phyloP scores from a whole-genome alignment of 2,113 vertebrate genomes.

The Globicephala melas region DNA sequence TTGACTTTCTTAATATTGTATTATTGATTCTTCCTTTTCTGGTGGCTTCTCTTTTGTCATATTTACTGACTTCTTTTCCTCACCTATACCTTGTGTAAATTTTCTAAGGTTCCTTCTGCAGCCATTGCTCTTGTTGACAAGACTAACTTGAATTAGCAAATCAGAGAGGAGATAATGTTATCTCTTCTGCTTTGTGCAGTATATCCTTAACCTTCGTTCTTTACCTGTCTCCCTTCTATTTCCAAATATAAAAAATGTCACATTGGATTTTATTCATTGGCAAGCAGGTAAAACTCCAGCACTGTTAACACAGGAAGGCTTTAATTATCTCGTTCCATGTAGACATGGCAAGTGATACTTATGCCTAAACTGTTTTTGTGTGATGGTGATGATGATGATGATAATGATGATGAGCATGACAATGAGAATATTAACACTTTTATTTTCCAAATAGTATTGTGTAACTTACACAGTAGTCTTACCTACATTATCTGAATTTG shows the following conservation, averaged over 20 bases:
- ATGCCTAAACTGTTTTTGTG: neutral
- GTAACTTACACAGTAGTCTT: neutral
- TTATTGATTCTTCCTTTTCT: conserved; percentile 39
- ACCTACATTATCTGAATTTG: conserved; percentile 38
- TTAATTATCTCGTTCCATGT: neutral
- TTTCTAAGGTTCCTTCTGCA: neutral
- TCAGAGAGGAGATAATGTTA: conserved; percentile 40
- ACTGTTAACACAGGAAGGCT: neutral
- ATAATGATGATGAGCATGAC: too few species aligned
- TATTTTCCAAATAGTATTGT: conserved; percentile 20
- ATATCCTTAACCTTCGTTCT: neutral
- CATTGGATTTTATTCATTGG: conserved; percentile 30
- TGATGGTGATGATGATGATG: neutral
- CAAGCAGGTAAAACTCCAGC: neutral
- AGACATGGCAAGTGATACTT: neutral
- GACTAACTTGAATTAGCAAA: conserved; percentile 49
- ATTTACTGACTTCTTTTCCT: conserved; percentile 29
- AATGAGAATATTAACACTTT: neutral
- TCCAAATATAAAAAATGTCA: conserved; percentile 47
- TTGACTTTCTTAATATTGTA: conserved; percentile 39
- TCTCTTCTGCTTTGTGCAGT: conserved; percentile 26
- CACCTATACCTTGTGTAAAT: neutral
- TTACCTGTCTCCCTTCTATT: conserved; percentile 47
- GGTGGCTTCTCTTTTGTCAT: conserved; percentile 24
- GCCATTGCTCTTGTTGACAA: conserved; percentile 1